Conservation (phyloP, 2,113 vertebrate species). For the Pantherophis guttatus region DNA sequence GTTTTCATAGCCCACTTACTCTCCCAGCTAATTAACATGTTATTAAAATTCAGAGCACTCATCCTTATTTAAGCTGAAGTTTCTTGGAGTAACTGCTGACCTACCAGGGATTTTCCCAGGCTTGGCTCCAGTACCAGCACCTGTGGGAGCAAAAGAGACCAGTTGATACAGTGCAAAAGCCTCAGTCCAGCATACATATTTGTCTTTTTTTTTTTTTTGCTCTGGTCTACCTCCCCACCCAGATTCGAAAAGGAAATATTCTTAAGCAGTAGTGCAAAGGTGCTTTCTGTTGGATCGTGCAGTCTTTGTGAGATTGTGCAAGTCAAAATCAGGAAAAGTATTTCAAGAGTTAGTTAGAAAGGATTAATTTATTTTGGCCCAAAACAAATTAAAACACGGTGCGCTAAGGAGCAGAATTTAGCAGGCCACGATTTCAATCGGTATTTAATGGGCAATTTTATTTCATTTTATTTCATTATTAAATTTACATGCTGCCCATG, state of each 20-base stretch:
- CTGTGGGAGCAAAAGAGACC: constrained; percentile 42
- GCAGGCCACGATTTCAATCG: background rate
- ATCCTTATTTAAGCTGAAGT: background rate
- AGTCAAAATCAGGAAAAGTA: background rate
- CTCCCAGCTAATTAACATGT: background rate
- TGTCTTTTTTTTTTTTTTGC: background rate
- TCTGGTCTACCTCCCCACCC: background rate
- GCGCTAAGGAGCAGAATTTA: background rate
- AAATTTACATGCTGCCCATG: background rate
- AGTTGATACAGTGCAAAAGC: background rate
- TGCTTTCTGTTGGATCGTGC: background rate
- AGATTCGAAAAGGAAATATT: background rate
- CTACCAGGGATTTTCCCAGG: constrained; percentile 77
- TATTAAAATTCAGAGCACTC: background rate
- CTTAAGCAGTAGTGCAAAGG: too few relatives aligned
- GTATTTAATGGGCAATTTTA: background rate
- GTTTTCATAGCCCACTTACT: background rate
- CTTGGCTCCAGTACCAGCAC: constrained; percentile 67
- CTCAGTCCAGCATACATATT: background rate
- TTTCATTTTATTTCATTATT: background rate
- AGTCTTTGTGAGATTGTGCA: background rate
- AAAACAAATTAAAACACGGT: background rate
- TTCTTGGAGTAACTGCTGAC: background rate
- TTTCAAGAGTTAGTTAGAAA: background rate
- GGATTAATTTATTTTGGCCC: background rate